phyloP scores from a whole-genome alignment of 1,140 invertebrate genomes.

The Meloidogyne exigua region DNA sequence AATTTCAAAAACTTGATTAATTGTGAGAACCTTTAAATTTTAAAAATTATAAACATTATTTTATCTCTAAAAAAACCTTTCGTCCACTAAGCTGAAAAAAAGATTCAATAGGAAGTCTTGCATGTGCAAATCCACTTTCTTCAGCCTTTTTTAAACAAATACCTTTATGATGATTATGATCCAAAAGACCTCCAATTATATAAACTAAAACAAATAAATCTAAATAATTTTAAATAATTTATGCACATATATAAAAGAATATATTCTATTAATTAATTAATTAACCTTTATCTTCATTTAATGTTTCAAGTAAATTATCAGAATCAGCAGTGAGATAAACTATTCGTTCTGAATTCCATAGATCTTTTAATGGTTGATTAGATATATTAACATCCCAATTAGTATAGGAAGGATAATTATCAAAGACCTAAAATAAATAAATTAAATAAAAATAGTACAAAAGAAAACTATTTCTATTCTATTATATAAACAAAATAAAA shows the following conservation, averaged over 20 bases:
- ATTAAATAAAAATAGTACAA: too few relatives aligned
- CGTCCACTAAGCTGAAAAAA: constrained; percentile 85
- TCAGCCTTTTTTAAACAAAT: constrained; percentile 79
- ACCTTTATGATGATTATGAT: constrained; percentile 92
- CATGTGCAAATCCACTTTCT: constrained; percentile 78
- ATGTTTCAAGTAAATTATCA: constrained; percentile 76
- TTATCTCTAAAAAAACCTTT: constrained; percentile 63
- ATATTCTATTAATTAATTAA: constrained; percentile 72
- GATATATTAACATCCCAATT: constrained; percentile 78
- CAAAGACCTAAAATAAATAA: constrained; percentile 61
- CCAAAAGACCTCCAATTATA: constrained; percentile 79
- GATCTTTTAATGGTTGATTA: constrained; percentile 69
- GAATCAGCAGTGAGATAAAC: constrained; percentile 93
- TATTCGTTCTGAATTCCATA: constrained; percentile 74
- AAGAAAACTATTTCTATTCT: too few relatives aligned
- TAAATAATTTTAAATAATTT: too few relatives aligned
- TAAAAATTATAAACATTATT: neutral
- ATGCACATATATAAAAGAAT: too few relatives aligned
- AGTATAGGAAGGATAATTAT: constrained; percentile 64
- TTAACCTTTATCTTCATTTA: constrained; percentile 79
- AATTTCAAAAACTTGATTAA: constrained; percentile 95
- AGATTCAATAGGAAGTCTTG: constrained; percentile 81
- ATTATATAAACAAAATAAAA: too few relatives aligned
- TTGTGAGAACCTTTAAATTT: constrained; percentile 74
- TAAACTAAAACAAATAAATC: constrained; percentile 26